Conservation (phyloP, 1,140 invertebrate genomes). For the Mactra quadrangularis region DNA sequence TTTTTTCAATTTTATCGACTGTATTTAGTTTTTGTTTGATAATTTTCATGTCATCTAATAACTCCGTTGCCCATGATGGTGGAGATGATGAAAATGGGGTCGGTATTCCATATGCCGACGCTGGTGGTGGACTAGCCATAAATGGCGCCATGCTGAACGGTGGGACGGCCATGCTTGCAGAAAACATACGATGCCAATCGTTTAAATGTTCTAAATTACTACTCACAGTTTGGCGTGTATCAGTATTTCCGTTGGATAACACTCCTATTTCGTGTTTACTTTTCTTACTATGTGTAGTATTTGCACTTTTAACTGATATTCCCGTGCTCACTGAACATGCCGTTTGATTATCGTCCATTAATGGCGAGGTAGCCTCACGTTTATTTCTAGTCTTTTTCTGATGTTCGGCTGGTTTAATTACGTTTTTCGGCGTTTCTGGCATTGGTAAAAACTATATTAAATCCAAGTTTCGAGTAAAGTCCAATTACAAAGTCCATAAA, state of each 20-base stretch:
- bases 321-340: conserved; percentile 6
- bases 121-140: background rate
- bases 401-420: background rate
- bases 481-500: too few relatives aligned
- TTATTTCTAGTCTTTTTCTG: conserved; percentile 20
- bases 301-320: conserved; percentile 5
- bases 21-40: background rate
- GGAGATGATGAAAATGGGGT: background rate
- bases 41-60: conserved; percentile 14
- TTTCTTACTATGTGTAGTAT: background rate
- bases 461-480: too few relatives aligned
- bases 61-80: conserved; percentile 1
- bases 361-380: conserved; percentile 27
- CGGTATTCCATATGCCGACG: background rate
- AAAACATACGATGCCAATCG: background rate
- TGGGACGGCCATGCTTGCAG: too few relatives aligned
- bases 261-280: background rate
- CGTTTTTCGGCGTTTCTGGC: background rate
- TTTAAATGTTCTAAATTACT: background rate
- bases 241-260: background rate
- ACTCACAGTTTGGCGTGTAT: background rate
- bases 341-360: conserved; percentile 6
- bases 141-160: background rate
- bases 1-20: conserved; percentile 11
- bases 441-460: conserved; percentile 1